Percentiles rank a stretch among this genome's conserved stretches.
phyloP scores from a whole-genome alignment of 2,888 invertebrate species.

The Hydrotaea diabolus region DNA sequence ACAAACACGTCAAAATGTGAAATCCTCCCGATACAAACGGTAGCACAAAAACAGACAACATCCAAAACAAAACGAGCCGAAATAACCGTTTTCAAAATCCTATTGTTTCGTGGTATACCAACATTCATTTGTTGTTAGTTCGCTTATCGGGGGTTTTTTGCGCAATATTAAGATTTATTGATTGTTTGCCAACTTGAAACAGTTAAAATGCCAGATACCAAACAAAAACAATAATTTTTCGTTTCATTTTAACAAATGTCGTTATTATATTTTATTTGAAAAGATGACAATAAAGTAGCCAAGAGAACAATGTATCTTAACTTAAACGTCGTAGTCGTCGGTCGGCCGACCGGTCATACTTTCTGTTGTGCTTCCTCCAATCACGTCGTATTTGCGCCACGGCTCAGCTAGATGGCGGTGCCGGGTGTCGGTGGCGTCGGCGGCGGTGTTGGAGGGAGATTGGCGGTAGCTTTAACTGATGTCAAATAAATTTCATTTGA shows the following conservation, averaged over 20 bases:
- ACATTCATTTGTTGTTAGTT: background rate
- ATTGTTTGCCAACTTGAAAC: constrained; percentile 54
- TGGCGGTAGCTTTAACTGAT: constrained; percentile 53
- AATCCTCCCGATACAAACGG: constrained; percentile 8
- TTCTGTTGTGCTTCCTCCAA: background rate
- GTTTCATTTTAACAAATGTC: constrained; percentile 57
- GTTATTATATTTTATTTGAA: constrained; percentile 53
- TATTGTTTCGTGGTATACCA: too few relatives aligned
- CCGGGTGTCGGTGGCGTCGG: background rate
- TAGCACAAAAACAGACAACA: background rate
- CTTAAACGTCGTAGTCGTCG: background rate
- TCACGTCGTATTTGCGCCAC: constrained; percentile 6
- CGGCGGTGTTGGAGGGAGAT: background rate
- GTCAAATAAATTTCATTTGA: constrained; percentile 51
- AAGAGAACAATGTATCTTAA: constrained; percentile 13
- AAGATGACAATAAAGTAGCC: constrained; percentile 15
- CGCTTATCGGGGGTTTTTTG: background rate
- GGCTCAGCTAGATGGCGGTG: background rate
- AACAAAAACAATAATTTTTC: constrained; percentile 54
- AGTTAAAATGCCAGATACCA: constrained; percentile 46
- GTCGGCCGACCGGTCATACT: background rate
- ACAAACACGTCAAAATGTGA: background rate
- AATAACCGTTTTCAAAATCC: constrained; percentile 51
- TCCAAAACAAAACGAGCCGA: background rate
- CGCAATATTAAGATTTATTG: constrained; percentile 57